Evolutionary conservation across 1,140 invertebrate species (phyloP).

Genomic region (Bombus ignitus): DNA sequence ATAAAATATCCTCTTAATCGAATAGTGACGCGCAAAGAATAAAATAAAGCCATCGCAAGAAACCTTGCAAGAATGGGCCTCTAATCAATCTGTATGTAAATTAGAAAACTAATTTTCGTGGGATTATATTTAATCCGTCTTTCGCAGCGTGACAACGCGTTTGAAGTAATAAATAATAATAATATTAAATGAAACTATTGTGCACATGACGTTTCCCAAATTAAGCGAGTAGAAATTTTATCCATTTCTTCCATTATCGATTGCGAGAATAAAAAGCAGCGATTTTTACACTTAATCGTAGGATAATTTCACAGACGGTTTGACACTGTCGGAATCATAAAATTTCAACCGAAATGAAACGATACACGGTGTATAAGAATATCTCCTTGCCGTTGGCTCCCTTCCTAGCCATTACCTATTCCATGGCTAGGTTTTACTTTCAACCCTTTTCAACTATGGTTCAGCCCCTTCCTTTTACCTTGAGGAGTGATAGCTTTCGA

Average conservation of each 20-base stretch:
- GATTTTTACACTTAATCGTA: neutral
- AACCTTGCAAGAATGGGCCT: neutral
- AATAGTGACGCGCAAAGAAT: neutral
- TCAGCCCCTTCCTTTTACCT: conserved; percentile 27
- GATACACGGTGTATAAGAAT: neutral
- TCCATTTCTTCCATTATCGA: too few species aligned
- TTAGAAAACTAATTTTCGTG: neutral
- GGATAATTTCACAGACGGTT: too few species aligned
- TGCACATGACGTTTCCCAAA: neutral
- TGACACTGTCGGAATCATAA: neutral
- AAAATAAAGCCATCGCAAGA: too few species aligned
- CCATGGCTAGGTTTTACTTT: conserved; percentile 4
- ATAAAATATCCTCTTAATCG: neutral
- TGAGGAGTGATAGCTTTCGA: conserved; percentile 48
- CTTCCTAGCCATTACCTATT: conserved; percentile 6
- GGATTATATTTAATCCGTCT: conserved; percentile 19
- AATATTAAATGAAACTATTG: neutral
- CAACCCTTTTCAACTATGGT: conserved; percentile 39
- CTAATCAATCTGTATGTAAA: conserved; percentile 3
- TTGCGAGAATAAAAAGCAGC: neutral
- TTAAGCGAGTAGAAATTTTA: too few species aligned
- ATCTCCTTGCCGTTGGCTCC: neutral
- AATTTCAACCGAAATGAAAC: neutral
- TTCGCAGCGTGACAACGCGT: too few species aligned
- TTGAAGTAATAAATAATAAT: neutral